A percentile compares a stretch with the other conserved stretches of the same genome.
Evolutionary conservation across 1,140 invertebrate species (phyloP).

Genomic region (Drosophila subpulchrella): DNA sequence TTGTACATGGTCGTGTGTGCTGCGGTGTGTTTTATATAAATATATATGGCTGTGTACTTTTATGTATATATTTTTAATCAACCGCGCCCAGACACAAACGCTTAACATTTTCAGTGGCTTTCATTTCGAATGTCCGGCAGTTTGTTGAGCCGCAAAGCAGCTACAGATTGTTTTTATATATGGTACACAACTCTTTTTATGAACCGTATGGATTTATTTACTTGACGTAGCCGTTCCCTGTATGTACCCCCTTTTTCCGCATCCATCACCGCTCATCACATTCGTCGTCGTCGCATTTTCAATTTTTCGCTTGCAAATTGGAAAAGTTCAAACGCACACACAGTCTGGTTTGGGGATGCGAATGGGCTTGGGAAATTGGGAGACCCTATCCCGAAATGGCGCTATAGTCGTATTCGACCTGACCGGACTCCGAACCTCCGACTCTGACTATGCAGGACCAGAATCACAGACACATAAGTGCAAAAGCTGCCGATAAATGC

Average conservation of each 20-base stretch:
- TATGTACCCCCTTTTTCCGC: background rate
- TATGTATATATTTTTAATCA: slow-evolving; percentile 74
- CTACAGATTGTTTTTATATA: slow-evolving; percentile 74
- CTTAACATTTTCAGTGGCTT: slow-evolving; percentile 65
- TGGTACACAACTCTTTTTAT: slow-evolving; percentile 33
- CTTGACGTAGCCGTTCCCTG: slow-evolving; percentile 39
- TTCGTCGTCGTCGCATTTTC: slow-evolving; percentile 68
- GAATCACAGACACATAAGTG: slow-evolving; percentile 61
- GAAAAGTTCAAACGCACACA: slow-evolving; percentile 78
- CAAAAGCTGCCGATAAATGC: slow-evolving; percentile 75
- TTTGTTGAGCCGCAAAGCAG: slow-evolving; percentile 72
- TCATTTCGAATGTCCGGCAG: slow-evolving; percentile 63
- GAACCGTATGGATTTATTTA: slow-evolving; percentile 75
- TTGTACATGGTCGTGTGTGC: slow-evolving; percentile 22
- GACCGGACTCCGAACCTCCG: slow-evolving; percentile 33
- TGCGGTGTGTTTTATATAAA: slow-evolving; percentile 5
- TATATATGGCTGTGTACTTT: slow-evolving; percentile 27
- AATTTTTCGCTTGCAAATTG: slow-evolving; percentile 83
- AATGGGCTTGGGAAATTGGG: slow-evolving; percentile 1
- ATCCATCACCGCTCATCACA: slow-evolving; percentile 45
- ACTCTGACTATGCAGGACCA: slow-evolving; percentile 32
- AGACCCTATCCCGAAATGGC: slow-evolving; percentile 44
- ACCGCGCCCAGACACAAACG: slow-evolving; percentile 76
- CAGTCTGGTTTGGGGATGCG: background rate
- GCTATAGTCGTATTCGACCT: slow-evolving; percentile 18